These are phyloP conservation scores for Pitta sordida DNA, from an alignment of 2,113 vertebrate genomes.

Conservation along the genomic window DNA sequence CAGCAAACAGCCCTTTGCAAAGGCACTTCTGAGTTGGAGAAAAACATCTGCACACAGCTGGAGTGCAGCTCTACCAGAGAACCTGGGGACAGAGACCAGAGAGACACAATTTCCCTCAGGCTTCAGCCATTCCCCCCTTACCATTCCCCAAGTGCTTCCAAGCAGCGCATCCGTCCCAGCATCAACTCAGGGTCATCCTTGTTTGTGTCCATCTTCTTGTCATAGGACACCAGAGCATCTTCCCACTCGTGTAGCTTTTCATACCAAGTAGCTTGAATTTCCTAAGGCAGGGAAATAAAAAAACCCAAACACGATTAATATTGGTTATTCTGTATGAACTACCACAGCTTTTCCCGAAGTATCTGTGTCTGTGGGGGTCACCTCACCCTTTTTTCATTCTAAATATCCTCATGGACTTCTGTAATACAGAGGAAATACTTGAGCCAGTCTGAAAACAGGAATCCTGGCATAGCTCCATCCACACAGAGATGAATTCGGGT, in stretches of 20 bases:
- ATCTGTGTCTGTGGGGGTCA: background rate
- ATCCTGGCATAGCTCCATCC: background rate
- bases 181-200: constrained; percentile 97
- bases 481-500: background rate
- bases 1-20: background rate
- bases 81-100: background rate
- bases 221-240: constrained; percentile 92
- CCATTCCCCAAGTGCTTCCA: constrained; percentile 97
- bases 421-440: background rate
- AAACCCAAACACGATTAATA: background rate
- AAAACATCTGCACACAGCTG: background rate
- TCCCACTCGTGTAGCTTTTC: constrained; percentile 99
- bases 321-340: background rate
- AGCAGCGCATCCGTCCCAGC: constrained; percentile 94
- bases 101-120: background rate
- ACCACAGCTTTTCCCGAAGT: background rate
- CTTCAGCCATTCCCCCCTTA: constrained; percentile 58
- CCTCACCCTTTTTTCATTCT: background rate
- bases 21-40: background rate
- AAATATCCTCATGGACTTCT: background rate
- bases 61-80: background rate
- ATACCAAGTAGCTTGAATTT: constrained; percentile 99
- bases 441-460: background rate
- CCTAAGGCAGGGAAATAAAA: constrained; percentile 63
- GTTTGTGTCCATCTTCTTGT: constrained; percentile 97